Evolutionary conservation across 2,888 invertebrate genomes (phyloP), one percentile per base, ranked within the genome.

Genomic region (Cinara cedri): DNA sequence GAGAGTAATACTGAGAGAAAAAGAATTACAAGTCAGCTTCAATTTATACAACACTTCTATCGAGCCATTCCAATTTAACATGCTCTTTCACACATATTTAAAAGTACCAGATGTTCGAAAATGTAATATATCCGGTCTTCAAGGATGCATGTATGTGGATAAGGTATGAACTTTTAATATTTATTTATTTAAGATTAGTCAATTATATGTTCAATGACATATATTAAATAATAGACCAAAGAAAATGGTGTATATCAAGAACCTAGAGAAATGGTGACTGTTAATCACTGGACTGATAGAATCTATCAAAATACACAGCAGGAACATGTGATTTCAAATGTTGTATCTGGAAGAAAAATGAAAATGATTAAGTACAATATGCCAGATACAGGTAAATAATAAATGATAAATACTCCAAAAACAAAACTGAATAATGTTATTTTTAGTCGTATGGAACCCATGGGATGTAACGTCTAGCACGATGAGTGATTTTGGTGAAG

Each of bases 401-500:
- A 80, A 54, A 57, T 44, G 13, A 24, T 42, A 57, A 26, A 9
- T 24, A 80, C 55, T 42, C 11, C 4, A 42, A 42, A 60, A 19
- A 16, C 44, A 46, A 0, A 60, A 21, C 1, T 60, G 44, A 46
- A 14, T 26, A 49, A 26, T 74, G 19, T 14, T 60, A 44, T 24
- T 62, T 84, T 46, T 85, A 88, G 97, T 97, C 83, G 91, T 97
- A 83, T 98, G 97, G 97, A 97, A 97, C 88, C 97, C 97, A 0
- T 97, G 97, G 97, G 88, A 92, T 83, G 96, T 96, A 84, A 93
- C 93, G 86, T 96, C 97, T 42, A 92, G 94, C 84, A 95, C 95
- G 86, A 94, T 97, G 88, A 89, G 91, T 3, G 97, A 97, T 87
- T 96, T 97, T 86, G 97, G 96, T n/a, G 96, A 97, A 87, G 96